phyloP scores from a whole-genome alignment of 2,888 invertebrate genomes.

The Nemotelus nigrinus region DNA sequence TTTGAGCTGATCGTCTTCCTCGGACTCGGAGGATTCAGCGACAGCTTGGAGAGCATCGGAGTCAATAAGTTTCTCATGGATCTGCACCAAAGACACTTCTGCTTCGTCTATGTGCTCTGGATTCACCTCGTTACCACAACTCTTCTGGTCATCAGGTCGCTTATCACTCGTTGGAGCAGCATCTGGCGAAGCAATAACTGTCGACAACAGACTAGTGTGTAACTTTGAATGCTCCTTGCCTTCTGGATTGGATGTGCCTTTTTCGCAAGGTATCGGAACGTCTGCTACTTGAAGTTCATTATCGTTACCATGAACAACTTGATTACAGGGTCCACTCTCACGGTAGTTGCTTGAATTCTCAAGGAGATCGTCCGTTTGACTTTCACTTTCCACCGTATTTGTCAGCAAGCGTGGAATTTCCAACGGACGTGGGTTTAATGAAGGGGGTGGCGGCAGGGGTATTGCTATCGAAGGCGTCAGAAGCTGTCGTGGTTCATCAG shows the following conservation, averaged over 20 bases:
- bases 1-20: constrained; percentile 64
- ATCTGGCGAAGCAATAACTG: not conserved
- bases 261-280: not conserved
- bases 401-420: constrained; percentile 32
- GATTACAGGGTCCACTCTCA: not conserved
- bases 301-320: not conserved
- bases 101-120: constrained; percentile 48
- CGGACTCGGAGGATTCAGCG: constrained; percentile 58
- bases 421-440: not conserved
- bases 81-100: constrained; percentile 53
- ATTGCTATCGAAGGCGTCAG: constrained; percentile 22
- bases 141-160: constrained; percentile 15
- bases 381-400: constrained; percentile 51
- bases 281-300: not conserved
- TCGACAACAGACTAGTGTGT: constrained; percentile 4
- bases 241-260: not conserved
- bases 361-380: constrained; percentile 47
- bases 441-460: constrained; percentile 29
- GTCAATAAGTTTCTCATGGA: constrained; percentile 58
- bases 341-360: not conserved
- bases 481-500: constrained; percentile 36
- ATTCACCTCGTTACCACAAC: constrained; percentile 4
- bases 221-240: not conserved
- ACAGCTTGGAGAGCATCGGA: constrained; percentile 59
- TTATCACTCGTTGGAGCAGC: constrained; percentile 12